phyloP scores from a whole-genome alignment of 2,888 invertebrate genomes.

The Cremastobaeus sp. region DNA sequence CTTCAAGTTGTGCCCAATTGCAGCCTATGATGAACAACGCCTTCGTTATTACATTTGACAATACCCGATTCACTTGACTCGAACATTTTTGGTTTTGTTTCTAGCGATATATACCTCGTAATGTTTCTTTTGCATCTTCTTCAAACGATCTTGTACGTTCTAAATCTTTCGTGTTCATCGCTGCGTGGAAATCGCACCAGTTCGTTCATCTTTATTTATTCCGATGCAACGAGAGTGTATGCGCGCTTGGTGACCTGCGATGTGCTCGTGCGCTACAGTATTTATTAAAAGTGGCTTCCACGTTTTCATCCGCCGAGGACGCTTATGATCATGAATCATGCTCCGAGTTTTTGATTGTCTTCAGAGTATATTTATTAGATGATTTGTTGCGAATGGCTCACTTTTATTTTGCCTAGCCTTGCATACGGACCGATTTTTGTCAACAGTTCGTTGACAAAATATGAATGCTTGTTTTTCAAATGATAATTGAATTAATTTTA shows the following conservation, averaged over 20 bases:
- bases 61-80: background rate
- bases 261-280: slow-evolving; percentile 24
- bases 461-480: too few species aligned
- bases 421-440: too few species aligned
- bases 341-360: slow-evolving; percentile 15
- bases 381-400: too few species aligned
- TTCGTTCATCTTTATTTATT: slow-evolving; percentile 46
- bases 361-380: slow-evolving; percentile 19
- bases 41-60: slow-evolving; percentile 17
- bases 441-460: too few species aligned
- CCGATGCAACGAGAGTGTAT: slow-evolving; percentile 31
- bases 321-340: slow-evolving; percentile 36
- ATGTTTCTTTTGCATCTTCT: slow-evolving; percentile 8
- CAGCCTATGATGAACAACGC: background rate
- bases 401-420: too few species aligned
- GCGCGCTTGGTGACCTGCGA: slow-evolving; percentile 40
- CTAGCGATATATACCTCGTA: too few species aligned
- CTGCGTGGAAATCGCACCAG: slow-evolving; percentile 29
- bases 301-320: slow-evolving; percentile 28
- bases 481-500: too few species aligned
- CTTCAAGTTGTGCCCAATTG: background rate
- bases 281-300: slow-evolving; percentile 44
- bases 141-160: slow-evolving; percentile 22
- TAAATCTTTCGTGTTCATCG: slow-evolving; percentile 31
- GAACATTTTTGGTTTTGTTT: background rate